Evolutionary conservation across 2,797 vertebrate species (phyloP).

Genomic region (Ciconia nigra): DNA sequence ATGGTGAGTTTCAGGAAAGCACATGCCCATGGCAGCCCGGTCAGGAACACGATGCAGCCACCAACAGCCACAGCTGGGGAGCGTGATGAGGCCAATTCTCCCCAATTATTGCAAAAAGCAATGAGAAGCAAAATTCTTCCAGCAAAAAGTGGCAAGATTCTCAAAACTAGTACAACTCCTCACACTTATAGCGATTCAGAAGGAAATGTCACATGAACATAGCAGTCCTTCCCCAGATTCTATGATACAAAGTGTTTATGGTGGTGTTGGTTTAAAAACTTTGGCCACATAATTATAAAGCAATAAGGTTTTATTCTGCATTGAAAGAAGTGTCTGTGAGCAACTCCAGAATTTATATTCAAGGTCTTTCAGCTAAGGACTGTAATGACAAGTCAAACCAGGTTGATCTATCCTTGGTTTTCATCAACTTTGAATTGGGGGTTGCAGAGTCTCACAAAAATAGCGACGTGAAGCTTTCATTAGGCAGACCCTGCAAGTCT

Average conservation of each 20-base stretch:
- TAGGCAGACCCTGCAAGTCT: not conserved
- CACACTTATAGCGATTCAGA: not conserved
- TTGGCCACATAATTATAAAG: not conserved
- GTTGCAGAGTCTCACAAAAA: not conserved
- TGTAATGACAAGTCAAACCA: not conserved
- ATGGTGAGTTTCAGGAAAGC: not conserved
- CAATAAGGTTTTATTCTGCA: not conserved
- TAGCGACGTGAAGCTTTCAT: not conserved
- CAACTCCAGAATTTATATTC: not conserved
- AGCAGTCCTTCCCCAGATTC: not conserved
- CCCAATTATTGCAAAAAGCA: not conserved
- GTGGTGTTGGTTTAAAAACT: not conserved
- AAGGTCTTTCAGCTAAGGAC: not conserved
- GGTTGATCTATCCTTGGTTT: not conserved
- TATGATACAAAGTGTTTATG: rapidly evolving
- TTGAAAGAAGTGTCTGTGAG: not conserved
- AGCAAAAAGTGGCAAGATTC: not conserved
- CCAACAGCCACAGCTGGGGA: not conserved
- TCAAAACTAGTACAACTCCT: not conserved
- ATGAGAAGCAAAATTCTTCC: not conserved
- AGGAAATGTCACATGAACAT: too few relatives aligned
- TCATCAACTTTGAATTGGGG: not conserved
- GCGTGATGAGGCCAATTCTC: not conserved
- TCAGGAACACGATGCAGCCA: not conserved
- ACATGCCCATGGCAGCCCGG: not conserved